Base-by-base conservation (phyloP, 2,797 vertebrate species). In the Crenichthys baileyi region DNA sequence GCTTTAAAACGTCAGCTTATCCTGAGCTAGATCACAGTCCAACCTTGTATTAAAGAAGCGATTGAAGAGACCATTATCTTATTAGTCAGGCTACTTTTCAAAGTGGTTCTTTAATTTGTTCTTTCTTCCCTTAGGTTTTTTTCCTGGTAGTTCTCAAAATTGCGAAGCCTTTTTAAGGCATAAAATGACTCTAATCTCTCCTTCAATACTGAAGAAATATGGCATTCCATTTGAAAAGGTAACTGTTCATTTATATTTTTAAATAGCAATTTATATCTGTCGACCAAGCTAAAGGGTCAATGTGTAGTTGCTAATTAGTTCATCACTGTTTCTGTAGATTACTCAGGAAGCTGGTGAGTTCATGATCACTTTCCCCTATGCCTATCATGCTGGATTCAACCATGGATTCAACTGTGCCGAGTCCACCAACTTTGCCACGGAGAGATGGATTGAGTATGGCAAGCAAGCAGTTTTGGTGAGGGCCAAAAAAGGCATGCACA, bases 371-470 rank as follows among this genome's bases (percentile, higher is more conserved):
- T 99, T 99, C 81, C 98, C 98, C 5, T 99, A 99, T 1, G 96
- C 97, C 68, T 99, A 99, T 87, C 98, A 99, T 53, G 98, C 98
- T n/a, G 98, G 98, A 50, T 99, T 99, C 89, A 99, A 99, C 92
- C 98, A 99, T 0, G 98, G 98, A 8, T 99, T 98, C 93, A 99
- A 99, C 93, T 99, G 98, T 93, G 98, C 98, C 0, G 98, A 99
- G 89, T 99, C 98, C 26, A 99, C 98, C 78, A 99, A 99, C 92
- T 99, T 99, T 84, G 98, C 98, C 41, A 99, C 98, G 0, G 96
- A 97, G 71, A 91, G 98, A 75, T 99, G 98, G 98, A 98, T 99
- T 0, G 98, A 99, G 75, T 99, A 99, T 0, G 98, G 98, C 89
- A 99, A 99, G 91, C 97, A 98, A 78, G 97, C 98, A 0, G 95